phyloP scores from a whole-genome alignment of 2,797 vertebrate genomes.

The Champsocephalus esox region DNA sequence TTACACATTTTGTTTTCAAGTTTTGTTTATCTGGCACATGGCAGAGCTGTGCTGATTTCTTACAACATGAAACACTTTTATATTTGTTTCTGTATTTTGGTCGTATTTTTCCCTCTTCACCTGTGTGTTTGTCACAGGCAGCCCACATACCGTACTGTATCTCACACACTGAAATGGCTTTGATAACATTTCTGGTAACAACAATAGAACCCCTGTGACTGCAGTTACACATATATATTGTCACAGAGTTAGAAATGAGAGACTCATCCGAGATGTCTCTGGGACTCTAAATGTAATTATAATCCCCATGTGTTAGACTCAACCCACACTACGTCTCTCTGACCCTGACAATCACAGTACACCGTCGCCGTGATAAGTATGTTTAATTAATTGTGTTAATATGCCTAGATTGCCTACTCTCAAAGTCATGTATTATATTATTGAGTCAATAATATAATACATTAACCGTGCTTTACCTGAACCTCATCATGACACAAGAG shows the following conservation, averaged over 20 bases:
- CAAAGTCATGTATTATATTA: too few species aligned
- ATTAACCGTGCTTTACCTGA: too few species aligned
- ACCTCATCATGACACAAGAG: too few species aligned
- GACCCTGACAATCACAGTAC: neutral
- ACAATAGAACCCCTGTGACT: constrained; percentile 20
- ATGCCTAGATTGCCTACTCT: too few species aligned
- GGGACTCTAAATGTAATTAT: constrained; percentile 1
- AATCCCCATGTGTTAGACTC: constrained; percentile 29
- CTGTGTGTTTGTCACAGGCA: constrained; percentile 32
- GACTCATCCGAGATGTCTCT: constrained; percentile 9
- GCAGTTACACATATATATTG: constrained; percentile 1
- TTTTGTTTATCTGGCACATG: neutral
- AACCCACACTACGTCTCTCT: neutral
- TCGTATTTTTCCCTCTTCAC: constrained; percentile 1
- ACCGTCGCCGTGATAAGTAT: too few species aligned
- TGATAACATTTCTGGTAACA: constrained; percentile 35
- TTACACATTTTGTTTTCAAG: neutral
- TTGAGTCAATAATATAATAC: too few species aligned
- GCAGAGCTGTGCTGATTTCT: neutral
- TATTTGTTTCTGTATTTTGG: constrained; percentile 12
- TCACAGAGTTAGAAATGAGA: neutral
- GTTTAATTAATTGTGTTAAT: too few species aligned
- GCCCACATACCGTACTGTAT: constrained; percentile 14
- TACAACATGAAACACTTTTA: constrained; percentile 11
- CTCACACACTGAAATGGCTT: constrained; percentile 34